Percentiles rank a stretch among this genome's conserved stretches.
Conservation (phyloP, 2,888 invertebrate species). For the Crossocerus cetratus region DNA sequence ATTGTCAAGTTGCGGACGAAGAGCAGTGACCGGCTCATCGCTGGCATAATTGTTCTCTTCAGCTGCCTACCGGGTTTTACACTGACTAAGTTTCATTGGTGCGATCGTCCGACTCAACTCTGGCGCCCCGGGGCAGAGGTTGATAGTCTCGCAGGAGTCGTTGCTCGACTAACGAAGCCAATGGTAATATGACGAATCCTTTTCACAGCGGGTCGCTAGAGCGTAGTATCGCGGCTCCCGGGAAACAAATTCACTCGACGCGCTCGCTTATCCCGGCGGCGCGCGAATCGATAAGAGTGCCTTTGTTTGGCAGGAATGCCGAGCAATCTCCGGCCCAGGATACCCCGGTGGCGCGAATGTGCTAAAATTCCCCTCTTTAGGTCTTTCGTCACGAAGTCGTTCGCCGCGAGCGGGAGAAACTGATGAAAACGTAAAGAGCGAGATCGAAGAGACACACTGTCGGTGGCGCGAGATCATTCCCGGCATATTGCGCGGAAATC, state of each 20-base stretch:
- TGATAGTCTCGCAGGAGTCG: neutral
- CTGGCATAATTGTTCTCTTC: neutral
- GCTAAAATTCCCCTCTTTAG: no score
- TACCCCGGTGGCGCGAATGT: no score
- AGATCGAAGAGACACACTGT: slow-evolving; percentile 3
- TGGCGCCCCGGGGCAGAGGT: no score
- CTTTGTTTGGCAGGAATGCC: neutral
- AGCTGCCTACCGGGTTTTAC: neutral
- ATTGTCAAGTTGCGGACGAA: neutral
- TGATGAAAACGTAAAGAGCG: neutral
- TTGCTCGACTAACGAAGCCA: neutral
- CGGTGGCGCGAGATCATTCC: slow-evolving; percentile 6
- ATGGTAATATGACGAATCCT: neutral
- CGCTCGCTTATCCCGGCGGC: neutral
- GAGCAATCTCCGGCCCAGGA: neutral
- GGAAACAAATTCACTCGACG: neutral
- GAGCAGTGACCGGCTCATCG: neutral
- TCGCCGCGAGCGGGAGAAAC: no score
- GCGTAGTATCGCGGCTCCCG: neutral
- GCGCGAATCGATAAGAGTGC: neutral
- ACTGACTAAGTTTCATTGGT: no score
- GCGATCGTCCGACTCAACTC: no score
- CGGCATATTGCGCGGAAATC: slow-evolving; percentile 33
- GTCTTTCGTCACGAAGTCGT: no score
- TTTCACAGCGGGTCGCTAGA: neutral